phyloP scores from a whole-genome alignment of 2,888 invertebrate species.

The Erpobdella octoculata region DNA sequence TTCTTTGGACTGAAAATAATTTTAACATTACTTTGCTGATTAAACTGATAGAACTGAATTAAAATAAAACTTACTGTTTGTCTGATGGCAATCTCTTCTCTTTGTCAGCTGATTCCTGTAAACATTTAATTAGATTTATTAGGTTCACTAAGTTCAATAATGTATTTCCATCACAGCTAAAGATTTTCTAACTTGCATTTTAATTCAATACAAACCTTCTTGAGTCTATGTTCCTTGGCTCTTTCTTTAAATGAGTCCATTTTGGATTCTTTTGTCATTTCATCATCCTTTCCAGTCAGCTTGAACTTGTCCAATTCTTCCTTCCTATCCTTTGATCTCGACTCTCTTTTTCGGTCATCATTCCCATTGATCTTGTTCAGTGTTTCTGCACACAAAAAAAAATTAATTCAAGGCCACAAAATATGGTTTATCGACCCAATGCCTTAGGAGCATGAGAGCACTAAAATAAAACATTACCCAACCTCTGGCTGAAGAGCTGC shows the following conservation, averaged over 20 bases:
- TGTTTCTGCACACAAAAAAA: background rate
- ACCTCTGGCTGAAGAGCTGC: background rate
- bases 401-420: background rate
- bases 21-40: background rate
- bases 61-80: background rate
- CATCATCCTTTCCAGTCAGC: background rate
- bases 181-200: background rate
- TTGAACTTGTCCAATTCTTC: background rate
- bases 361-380: background rate
- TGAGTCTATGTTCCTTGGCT: background rate
- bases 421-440: no score
- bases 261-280: background rate
- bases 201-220: background rate
- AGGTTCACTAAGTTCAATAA: background rate
- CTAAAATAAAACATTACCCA: background rate
- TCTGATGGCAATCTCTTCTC: conserved; percentile 13
- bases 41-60: background rate
- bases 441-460: background rate
- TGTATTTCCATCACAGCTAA: background rate
- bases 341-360: conserved; percentile 11
- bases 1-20: background rate
- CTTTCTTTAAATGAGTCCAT: conserved; percentile 5
- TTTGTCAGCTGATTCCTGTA: conserved; percentile 9
- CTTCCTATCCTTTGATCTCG: background rate
- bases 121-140: background rate